Conservation (phyloP, 2,888 invertebrate species). For the Protodeltote pygarga region DNA sequence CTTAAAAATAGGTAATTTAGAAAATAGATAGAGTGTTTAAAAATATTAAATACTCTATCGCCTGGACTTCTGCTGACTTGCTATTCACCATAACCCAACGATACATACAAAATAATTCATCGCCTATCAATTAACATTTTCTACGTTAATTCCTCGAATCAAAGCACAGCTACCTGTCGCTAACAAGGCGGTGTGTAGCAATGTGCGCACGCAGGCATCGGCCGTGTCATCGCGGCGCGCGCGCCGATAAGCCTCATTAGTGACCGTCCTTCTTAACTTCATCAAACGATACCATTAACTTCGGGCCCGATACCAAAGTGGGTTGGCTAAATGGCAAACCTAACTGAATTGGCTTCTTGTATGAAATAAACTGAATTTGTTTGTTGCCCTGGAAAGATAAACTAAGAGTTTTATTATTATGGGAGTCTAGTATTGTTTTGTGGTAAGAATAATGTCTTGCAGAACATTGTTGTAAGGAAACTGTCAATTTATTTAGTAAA, state of each 20-base stretch:
- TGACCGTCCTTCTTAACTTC: constrained; percentile 71
- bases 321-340: constrained; percentile 45
- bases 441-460: neutral
- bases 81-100: constrained; percentile 18
- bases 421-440: constrained; percentile 6
- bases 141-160: constrained; percentile 50
- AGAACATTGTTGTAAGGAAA: constrained; percentile 3
- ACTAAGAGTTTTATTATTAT: constrained; percentile 26
- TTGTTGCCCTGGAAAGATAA: constrained; percentile 6
- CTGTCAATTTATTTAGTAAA: constrained; percentile 12
- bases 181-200: constrained; percentile 70
- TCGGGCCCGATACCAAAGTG: constrained; percentile 44
- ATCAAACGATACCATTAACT: constrained; percentile 67
- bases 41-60: too few species aligned
- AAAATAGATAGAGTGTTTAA: too few species aligned
- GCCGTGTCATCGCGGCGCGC: constrained; percentile 72
- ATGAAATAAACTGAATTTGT: constrained; percentile 9
- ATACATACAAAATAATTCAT: constrained; percentile 39
- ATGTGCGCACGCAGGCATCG: constrained; percentile 74
- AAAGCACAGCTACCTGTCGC: constrained; percentile 54
- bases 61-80: neutral
- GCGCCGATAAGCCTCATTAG: constrained; percentile 82
- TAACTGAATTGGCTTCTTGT: too few species aligned
- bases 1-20: too few species aligned
- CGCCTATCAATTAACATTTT: constrained; percentile 48